These are phyloP conservation scores for Caenorhabditis becei DNA, from an alignment of 2,888 invertebrate species.

Conservation along the genomic window DNA sequence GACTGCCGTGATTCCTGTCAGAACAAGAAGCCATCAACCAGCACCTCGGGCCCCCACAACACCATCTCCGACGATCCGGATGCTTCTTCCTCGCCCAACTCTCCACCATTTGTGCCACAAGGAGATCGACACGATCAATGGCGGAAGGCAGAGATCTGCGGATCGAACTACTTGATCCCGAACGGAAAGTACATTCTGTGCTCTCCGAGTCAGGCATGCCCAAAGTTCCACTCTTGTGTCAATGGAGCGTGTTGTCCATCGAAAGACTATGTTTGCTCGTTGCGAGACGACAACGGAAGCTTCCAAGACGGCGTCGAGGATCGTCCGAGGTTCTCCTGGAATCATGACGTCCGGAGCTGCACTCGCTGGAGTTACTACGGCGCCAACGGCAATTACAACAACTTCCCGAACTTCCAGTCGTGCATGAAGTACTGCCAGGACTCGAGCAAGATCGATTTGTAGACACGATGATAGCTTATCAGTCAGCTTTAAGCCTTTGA, in stretches of 20 bases:
- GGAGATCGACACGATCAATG: slow-evolving; percentile 73
- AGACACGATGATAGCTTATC: background rate
- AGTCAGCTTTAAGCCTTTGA: background rate
- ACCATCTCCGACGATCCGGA: slow-evolving; percentile 32
- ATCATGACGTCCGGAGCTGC: slow-evolving; percentile 75
- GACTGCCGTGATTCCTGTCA: slow-evolving; percentile 65
- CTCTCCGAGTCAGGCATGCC: slow-evolving; percentile 66
- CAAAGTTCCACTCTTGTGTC: slow-evolving; percentile 75
- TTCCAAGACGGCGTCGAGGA: slow-evolving; percentile 79
- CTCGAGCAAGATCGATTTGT: slow-evolving; percentile 46
- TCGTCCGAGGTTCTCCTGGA: slow-evolving; percentile 79
- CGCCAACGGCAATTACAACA: slow-evolving; percentile 80
- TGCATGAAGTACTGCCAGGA: slow-evolving; percentile 69
- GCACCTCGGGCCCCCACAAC: slow-evolving; percentile 17
- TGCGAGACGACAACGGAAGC: slow-evolving; percentile 77
- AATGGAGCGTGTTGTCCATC: slow-evolving; percentile 78
- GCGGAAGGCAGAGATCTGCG: slow-evolving; percentile 78
- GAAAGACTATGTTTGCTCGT: slow-evolving; percentile 78
- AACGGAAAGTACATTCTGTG: slow-evolving; percentile 77
- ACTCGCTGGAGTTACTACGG: slow-evolving; percentile 80
- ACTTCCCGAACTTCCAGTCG: slow-evolving; percentile 75
- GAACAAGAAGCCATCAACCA: slow-evolving; percentile 41
- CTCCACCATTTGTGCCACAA: slow-evolving; percentile 60
- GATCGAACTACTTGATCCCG: slow-evolving; percentile 76
- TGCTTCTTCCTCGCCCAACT: slow-evolving; percentile 30